Percentiles rank a stretch among this genome's conserved stretches.
Evolutionary conservation across 2,113 vertebrate species (phyloP).

Genomic region (Sialia sialis): DNA sequence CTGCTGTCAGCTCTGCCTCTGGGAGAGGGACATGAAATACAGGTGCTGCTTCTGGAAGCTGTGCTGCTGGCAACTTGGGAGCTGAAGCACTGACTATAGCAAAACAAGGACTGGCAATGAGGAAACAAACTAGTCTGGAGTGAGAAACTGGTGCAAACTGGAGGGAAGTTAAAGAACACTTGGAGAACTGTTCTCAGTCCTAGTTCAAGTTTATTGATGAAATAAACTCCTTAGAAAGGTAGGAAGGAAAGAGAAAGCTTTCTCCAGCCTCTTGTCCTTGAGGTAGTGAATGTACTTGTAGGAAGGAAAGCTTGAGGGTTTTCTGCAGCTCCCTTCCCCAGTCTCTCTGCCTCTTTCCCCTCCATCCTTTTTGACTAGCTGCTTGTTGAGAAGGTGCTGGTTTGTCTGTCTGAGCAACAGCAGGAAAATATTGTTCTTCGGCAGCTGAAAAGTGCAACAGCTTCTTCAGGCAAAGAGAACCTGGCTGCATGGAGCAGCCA

Average conservation of each 20-base stretch:
- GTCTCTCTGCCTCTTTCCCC: neutral
- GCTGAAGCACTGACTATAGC: neutral
- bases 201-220: neutral
- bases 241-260: neutral
- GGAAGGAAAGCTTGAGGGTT: neutral
- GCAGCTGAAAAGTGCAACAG: neutral
- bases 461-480: neutral
- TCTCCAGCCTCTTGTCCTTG: neutral
- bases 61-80: neutral
- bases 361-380: neutral
- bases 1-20: neutral
- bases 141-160: neutral
- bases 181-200: rapidly evolving
- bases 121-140: neutral
- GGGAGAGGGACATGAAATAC: rapidly evolving
- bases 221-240: neutral
- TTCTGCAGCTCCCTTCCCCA: neutral
- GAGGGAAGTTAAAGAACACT: neutral
- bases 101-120: neutral
- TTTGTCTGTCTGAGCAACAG: neutral
- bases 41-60: rapidly evolving
- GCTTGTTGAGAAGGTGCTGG: neutral
- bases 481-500: neutral
- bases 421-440: neutral
- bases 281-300: neutral